These are phyloP conservation scores for Falco naumanni DNA, from an alignment of 2,797 vertebrate species.

Conservation along the genomic window DNA sequence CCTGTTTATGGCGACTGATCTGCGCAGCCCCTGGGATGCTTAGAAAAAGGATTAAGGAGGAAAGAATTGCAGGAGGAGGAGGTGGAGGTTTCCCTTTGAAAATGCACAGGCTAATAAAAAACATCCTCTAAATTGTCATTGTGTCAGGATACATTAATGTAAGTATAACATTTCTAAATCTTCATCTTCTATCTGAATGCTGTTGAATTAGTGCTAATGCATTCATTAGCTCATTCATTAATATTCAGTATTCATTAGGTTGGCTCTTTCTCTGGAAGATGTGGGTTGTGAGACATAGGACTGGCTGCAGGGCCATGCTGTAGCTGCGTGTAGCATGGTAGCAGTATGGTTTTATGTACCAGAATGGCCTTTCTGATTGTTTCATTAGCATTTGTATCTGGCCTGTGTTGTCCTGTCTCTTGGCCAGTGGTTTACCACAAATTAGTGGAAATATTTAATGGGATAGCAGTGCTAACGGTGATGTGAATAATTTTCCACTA, in stretches of 20 bases:
- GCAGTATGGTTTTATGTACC: background rate
- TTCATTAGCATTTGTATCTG: background rate
- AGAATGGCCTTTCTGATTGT: background rate
- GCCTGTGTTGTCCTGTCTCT: background rate
- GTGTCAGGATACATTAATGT: conserved; percentile 27
- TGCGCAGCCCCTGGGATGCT: conserved; percentile 2
- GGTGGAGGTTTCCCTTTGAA: conserved; percentile 12
- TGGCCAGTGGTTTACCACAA: background rate
- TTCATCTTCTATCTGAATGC: background rate
- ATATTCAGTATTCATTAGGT: background rate
- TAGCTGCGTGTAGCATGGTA: background rate
- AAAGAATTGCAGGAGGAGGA: background rate
- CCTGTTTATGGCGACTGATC: background rate
- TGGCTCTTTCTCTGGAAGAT: background rate
- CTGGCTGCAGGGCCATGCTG: background rate
- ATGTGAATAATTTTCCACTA: background rate
- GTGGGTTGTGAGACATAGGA: background rate
- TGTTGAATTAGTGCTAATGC: background rate
- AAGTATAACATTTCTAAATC: conserved; percentile 12
- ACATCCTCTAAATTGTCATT: conserved; percentile 16
- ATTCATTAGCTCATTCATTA: background rate
- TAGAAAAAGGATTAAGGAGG: conserved; percentile 11
- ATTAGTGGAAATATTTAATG: background rate
- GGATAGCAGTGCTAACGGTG: background rate
- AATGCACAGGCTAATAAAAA: conserved; percentile 14